Percentiles rank a stretch among this genome's conserved stretches.
phyloP scores from a whole-genome alignment of 2,797 vertebrate species.

The Mormyrus hasselquistii region DNA sequence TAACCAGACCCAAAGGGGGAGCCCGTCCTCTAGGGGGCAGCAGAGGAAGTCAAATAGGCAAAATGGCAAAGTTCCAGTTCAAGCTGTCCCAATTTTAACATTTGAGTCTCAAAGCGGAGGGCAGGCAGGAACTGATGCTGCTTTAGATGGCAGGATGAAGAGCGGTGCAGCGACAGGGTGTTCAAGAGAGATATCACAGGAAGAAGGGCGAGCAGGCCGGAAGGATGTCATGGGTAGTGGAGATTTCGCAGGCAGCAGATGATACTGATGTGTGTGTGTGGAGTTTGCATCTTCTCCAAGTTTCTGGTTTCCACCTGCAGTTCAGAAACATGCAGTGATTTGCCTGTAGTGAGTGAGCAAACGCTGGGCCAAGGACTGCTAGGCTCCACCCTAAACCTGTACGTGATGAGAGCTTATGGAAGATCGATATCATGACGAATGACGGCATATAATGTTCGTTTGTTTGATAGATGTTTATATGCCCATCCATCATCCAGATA shows the following conservation, averaged over 20 bases:
- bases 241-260: neutral
- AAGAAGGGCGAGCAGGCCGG: no score
- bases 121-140: no score
- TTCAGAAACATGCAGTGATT: neutral
- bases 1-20: no score
- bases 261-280: neutral
- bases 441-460: neutral
- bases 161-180: no score
- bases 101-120: no score
- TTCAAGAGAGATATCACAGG: no score
- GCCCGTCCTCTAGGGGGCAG: no score
- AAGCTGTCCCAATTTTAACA: no score
- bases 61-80: no score
- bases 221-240: neutral
- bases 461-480: neutral
- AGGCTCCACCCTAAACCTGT: neutral
- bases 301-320: neutral
- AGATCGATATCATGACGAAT: neutral
- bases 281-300: neutral
- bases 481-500: neutral
- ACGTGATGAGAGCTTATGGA: neutral
- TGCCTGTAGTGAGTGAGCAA: neutral
- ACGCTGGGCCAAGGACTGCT: neutral
- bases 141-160: no score
- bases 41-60: neutral